These are phyloP conservation scores for Heptranchias perlo DNA, from an alignment of 2,113 vertebrate species.

Conservation along the genomic window DNA sequence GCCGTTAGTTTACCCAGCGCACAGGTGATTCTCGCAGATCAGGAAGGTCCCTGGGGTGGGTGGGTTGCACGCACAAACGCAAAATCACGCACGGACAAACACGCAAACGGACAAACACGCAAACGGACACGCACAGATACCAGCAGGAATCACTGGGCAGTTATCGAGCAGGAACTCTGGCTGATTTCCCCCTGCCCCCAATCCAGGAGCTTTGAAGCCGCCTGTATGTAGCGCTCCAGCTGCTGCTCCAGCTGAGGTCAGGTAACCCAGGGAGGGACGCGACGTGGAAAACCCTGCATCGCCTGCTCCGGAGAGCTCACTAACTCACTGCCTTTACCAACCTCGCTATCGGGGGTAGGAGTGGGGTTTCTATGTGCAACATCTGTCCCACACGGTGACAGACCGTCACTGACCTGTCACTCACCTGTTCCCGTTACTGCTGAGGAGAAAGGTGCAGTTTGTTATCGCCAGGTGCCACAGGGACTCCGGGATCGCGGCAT, in stretches of 20 bases:
- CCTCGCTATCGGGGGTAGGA: too few species aligned
- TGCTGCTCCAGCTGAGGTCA: constrained; percentile 38
- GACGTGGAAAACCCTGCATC: constrained; percentile 20
- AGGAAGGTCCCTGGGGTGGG: not conserved
- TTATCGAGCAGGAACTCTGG: not conserved
- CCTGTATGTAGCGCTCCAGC: not conserved
- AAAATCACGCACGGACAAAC: too few species aligned
- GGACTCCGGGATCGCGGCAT: constrained; percentile 79
- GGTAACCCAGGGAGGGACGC: constrained; percentile 59
- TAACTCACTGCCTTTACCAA: not conserved
- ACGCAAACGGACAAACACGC: not conserved
- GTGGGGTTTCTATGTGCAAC: too few species aligned
- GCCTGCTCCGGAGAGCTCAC: not conserved
- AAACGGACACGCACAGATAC: not conserved
- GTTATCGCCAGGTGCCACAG: constrained; percentile 88
- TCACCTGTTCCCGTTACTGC: constrained; percentile 74
- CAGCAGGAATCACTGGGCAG: not conserved
- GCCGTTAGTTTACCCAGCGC: not conserved
- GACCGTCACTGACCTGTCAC: too few species aligned
- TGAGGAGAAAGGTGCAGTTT: constrained; percentile 71
- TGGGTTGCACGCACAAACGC: too few species aligned
- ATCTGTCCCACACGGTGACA: not conserved
- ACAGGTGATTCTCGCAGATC: not conserved
- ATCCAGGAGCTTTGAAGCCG: not conserved
- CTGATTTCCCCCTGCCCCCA: not conserved